Evolutionary conservation across 2,888 invertebrate genomes (phyloP), one percentile per base, ranked within the genome.

Genomic region (Spatulosminthurus flaviceps): DNA sequence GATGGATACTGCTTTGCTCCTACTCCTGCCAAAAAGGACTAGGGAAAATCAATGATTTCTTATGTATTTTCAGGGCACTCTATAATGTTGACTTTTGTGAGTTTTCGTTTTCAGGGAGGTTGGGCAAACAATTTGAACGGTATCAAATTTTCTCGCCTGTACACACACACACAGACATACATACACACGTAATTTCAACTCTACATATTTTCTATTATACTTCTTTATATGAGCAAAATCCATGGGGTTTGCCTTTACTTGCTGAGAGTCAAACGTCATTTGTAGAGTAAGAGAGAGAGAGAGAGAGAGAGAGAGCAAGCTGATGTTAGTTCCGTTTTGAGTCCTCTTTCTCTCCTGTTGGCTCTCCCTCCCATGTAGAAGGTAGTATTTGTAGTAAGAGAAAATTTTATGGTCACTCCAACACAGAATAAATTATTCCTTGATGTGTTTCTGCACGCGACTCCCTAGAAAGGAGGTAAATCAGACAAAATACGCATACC

Each of bases 401-500:
- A 70, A 60, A 70, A 78, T 78, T 78, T 78, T 78, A 78, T 78
- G 78, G 78, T 76, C 75, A 76, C 64, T 76, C 75, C 75, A 76
- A 76, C 75, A 76, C 75, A 28, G 75, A 76, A 76, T 76, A 76
- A 76, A 76, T 76, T 76, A 76, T 76, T 34, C 66, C 24, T 66
- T 76, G 74, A 76, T 76, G 75, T 66, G 66, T 76, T 76, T 76
- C 67, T 76, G 75, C 75, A 76, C 75, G 75, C 75, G 29, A 76
- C 74, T 74, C 7, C 26, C 22, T n/a, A 29, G n/a, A 26, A 21
- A 34, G 29, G 69, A 69, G 28, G 34, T 21, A 69, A 26, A 69
- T 9, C 51, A 51, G 51, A 51, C 19, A 13, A 13, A 51, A 51
- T 51, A 51, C 51, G n/a, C 51, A n/a, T 51, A 51, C 51, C n/a